phyloP scores from a whole-genome alignment of 2,797 vertebrate species.

The Morus bassanus region DNA sequence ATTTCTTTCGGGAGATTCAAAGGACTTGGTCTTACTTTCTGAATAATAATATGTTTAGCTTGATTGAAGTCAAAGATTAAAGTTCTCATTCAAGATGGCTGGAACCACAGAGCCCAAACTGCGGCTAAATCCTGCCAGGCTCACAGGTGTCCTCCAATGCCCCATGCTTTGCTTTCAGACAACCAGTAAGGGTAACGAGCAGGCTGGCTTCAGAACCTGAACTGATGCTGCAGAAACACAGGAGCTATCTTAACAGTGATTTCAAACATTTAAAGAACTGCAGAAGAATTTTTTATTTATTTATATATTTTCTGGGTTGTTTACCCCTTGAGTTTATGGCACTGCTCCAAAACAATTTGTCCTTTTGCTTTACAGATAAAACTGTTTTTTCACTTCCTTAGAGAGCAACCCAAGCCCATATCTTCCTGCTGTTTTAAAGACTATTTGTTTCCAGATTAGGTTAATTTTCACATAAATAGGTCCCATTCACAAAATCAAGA shows the following conservation, averaged over 20 bases:
- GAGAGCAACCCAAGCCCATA: neutral
- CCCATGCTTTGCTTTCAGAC: neutral
- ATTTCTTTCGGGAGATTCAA: neutral
- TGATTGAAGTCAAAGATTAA: neutral
- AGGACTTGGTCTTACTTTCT: neutral
- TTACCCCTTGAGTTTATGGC: neutral
- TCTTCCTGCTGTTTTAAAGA: neutral
- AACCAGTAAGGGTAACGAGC: accelerated
- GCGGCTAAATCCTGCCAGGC: neutral
- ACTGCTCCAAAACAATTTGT: neutral
- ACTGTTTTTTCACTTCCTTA: neutral
- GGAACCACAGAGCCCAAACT: neutral
- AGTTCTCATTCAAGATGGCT: neutral
- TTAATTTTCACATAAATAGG: neutral
- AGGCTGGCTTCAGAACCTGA: neutral
- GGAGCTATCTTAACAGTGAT: neutral
- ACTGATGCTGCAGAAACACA: neutral
- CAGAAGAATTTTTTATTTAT: neutral
- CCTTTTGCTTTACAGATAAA: neutral
- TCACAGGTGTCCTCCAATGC: no score
- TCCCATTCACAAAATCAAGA: neutral
- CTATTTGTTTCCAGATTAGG: neutral
- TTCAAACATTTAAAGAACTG: neutral
- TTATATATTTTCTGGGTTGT: neutral
- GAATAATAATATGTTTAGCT: neutral